Evolutionary conservation across 2,113 vertebrate species (phyloP).

Genomic region (Carettochelys insculpta): DNA sequence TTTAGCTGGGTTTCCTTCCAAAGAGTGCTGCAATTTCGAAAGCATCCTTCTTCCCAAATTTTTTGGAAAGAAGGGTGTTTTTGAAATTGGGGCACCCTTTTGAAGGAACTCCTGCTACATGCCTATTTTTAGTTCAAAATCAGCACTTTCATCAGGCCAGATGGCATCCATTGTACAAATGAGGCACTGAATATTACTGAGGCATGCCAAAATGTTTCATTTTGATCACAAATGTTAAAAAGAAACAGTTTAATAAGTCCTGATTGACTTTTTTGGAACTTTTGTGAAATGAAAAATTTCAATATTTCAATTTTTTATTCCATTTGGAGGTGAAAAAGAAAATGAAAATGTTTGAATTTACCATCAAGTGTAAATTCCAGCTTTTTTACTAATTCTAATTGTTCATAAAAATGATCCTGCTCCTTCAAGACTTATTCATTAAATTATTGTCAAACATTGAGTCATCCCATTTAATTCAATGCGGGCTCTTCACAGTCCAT

Average conservation of each 20-base stretch:
- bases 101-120: too few species aligned
- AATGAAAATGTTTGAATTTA: neutral
- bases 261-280: neutral
- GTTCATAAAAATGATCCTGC: neutral
- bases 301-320: neutral
- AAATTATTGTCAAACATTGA: neutral
- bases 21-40: too few species aligned
- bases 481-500: neutral
- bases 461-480: neutral
- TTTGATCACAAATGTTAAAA: conserved; percentile 5
- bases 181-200: too few species aligned
- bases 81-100: too few species aligned
- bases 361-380: neutral
- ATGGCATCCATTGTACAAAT: too few species aligned
- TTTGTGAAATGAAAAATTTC: neutral
- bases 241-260: neutral
- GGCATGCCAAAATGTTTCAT: neutral
- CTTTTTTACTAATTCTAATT: neutral
- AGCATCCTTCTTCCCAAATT: too few species aligned
- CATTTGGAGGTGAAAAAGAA: neutral
- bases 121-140: too few species aligned
- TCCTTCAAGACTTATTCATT: neutral
- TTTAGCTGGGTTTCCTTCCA: too few species aligned
- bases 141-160: too few species aligned
- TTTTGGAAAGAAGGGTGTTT: too few species aligned